These are phyloP conservation scores for Anolis apletophallus DNA, from an alignment of 2,797 vertebrate species.

Conservation along the genomic window DNA sequence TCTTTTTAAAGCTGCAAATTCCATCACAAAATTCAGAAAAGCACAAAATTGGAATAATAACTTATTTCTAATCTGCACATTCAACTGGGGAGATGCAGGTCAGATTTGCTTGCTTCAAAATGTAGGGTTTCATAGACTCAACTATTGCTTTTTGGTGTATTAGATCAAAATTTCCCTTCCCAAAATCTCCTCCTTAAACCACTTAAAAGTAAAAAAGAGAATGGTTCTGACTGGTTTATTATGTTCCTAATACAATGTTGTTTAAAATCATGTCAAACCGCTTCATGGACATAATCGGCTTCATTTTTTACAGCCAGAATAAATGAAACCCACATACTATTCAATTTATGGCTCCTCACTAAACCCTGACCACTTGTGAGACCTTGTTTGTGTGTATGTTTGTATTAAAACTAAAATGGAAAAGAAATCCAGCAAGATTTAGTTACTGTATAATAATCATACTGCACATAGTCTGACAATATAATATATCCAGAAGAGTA, in stretches of 20 bases:
- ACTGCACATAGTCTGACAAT: conserved; percentile 17
- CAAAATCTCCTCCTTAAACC: not conserved
- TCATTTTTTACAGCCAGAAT: conserved; percentile 5
- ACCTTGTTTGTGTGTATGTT: too few relatives aligned
- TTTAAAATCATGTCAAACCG: not conserved
- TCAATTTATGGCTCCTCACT: conserved; percentile 3
- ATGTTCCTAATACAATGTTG: not conserved
- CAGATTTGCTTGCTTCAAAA: not conserved
- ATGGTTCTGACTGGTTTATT: not conserved
- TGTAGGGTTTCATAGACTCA: not conserved
- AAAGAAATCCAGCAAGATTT: not conserved
- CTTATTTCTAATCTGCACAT: not conserved
- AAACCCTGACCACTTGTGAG: not conserved
- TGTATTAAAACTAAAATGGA: not conserved
- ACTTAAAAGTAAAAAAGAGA: not conserved
- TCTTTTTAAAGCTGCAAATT: not conserved
- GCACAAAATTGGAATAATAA: not conserved
- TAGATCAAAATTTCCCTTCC: not conserved
- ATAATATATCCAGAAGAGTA: not conserved
- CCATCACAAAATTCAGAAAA: not conserved
- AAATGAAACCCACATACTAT: not conserved
- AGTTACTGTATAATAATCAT: not conserved
- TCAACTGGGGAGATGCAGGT: not conserved
- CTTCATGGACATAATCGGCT: not conserved
- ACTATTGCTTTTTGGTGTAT: not conserved